phyloP scores from a whole-genome alignment of 37 sponge, comb jelly and placozoan genomes.

The Beroe forskalii region DNA sequence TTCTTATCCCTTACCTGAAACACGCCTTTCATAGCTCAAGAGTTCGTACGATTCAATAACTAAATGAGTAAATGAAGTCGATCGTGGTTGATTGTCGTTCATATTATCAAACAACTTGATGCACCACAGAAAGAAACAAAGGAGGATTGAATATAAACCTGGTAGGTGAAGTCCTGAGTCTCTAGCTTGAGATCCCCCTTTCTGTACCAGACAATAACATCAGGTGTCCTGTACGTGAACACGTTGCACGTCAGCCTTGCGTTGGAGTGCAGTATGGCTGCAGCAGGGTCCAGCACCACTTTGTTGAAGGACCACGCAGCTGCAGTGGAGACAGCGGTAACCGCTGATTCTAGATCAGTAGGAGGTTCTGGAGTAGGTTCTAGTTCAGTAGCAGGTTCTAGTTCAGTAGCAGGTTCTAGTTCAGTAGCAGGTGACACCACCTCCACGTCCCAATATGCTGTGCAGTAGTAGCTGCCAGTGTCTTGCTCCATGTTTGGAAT shows the following conservation, averaged over 20 bases:
- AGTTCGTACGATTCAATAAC: too few species aligned
- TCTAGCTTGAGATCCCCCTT: not conserved
- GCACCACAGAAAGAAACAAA: too few species aligned
- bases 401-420: too few species aligned
- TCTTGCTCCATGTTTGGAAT: not conserved
- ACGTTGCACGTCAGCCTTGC: constrained; percentile 18
- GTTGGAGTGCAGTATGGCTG: not conserved
- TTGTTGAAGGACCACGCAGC: constrained; percentile 19
- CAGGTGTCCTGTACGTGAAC: not conserved
- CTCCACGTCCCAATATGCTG: constrained; percentile 2
- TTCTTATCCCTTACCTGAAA: not conserved
- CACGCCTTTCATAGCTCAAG: too few species aligned
- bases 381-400: too few species aligned
- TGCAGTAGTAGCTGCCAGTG: constrained; percentile 15
- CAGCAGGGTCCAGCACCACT: not conserved
- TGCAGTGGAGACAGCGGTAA: not conserved
- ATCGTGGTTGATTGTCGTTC: too few species aligned
- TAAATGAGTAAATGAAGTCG: too few species aligned
- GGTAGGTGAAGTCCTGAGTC: not conserved
- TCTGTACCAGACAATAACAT: constrained; percentile 6
- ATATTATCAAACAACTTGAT: too few species aligned
- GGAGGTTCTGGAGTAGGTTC: not conserved
- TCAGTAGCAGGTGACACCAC: too few species aligned
- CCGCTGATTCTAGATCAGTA: not conserved
- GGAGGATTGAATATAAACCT: too few species aligned